Evolutionary conservation across 2,113 vertebrate species (phyloP), one percentile per base, ranked within the genome.

Genomic region (Elanoides forficatus): DNA sequence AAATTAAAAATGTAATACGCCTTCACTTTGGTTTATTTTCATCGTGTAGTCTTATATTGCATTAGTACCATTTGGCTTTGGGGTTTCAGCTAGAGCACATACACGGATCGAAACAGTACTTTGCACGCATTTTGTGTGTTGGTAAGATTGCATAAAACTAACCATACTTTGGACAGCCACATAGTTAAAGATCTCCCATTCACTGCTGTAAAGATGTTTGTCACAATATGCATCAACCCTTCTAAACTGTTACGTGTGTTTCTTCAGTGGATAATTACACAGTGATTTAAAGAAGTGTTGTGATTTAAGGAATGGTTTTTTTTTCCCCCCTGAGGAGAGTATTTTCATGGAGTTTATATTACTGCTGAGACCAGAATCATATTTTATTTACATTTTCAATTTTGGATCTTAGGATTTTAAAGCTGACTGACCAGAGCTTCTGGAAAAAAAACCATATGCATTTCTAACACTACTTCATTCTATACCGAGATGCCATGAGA

Each of bases 101-200:
- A 5, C 20, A 38, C 18, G 5, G 23, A 11, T 27, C 0, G 0
- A 72, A 82, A 67, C 2, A 4, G 25, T 13, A 42, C 2, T 53
- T 62, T 2, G 3, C 11, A 38, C 0, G 0, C 0, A 0, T 59
- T 71, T 60, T 55, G 5, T 40, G 18, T 21, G 13, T 38, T 65
- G 25, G 4, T 17, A 84, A 74, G 22, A 12, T 8, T 2, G 2
- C 10, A 19, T 20, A 72, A 81, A 93, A 65, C 6, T n/a, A 59
- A 29, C 16, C 18, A 53, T 18, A 17, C 52, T 29, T 53, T 43
- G 38, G 15, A 50, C 20, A 80, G 29, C 10, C 15, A 60, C 8
- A 32, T 11, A 43, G 27, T 32, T 71, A 40, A 56, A 60, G 30
- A 40, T 40, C n/a, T 72, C 34, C 18, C 14, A 23, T 17, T 82